phyloP scores from a whole-genome alignment of 2,113 vertebrate genomes.

The Mormoops blainvillei region DNA sequence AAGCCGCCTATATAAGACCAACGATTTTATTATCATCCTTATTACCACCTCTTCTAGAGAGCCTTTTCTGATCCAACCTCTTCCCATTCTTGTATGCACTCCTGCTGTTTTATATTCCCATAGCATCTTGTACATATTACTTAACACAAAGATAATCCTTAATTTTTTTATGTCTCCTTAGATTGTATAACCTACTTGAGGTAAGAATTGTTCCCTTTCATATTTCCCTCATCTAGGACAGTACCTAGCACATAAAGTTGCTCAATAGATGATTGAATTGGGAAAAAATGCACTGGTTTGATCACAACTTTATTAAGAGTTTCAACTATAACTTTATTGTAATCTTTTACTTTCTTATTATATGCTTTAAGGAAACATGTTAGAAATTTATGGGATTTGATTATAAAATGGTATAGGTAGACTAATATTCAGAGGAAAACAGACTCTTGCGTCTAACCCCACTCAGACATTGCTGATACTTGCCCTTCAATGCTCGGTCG shows the following conservation, averaged over 20 bases:
- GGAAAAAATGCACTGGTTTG: neutral
- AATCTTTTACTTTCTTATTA: neutral
- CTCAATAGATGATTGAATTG: neutral
- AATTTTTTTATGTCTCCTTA: neutral
- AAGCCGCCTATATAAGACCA: neutral
- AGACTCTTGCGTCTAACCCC: neutral
- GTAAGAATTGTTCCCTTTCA: neutral
- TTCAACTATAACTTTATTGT: neutral
- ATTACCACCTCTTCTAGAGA: neutral
- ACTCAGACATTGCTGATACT: neutral
- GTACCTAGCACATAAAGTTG: neutral
- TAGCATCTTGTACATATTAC: neutral
- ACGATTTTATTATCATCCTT: neutral
- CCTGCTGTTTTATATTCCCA: neutral
- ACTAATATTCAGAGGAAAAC: constrained; percentile 2
- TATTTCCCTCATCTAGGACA: neutral
- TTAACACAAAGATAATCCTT: neutral
- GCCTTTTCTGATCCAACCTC: neutral
- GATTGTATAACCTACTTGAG: neutral
- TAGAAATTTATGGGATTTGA: constrained; percentile 9
- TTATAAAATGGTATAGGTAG: neutral
- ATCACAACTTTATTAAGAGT: neutral
- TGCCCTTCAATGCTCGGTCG: constrained; percentile 87
- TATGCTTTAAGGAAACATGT: constrained; percentile 14
- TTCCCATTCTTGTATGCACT: neutral